phyloP scores from a whole-genome alignment of 1,140 invertebrate species.

The Ditylenchus dipsaci region DNA sequence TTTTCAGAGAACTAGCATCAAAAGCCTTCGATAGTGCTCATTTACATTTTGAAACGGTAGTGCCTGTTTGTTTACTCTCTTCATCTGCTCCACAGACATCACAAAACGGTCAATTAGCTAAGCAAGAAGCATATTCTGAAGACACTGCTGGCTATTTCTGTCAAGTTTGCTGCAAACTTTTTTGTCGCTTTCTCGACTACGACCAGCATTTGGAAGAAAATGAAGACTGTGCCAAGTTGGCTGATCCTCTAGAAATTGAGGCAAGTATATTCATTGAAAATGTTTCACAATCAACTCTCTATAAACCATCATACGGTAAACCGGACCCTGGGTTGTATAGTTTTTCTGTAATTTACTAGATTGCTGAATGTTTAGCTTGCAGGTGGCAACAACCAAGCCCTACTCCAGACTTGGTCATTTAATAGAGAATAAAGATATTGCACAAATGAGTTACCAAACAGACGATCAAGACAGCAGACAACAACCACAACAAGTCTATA shows the following conservation, averaged over 20 bases:
- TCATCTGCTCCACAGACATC: not conserved
- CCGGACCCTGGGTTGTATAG: too few species aligned
- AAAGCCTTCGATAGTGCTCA: not conserved
- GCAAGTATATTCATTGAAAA: not conserved
- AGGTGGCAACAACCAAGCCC: not conserved
- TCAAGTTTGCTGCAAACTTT: not conserved
- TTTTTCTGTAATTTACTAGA: too few species aligned
- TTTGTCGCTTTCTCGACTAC: conserved; percentile 6
- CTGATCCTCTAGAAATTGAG: not conserved
- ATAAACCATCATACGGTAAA: too few species aligned
- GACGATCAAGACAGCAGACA: not conserved
- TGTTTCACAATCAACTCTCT: too few species aligned
- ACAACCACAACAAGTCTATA: too few species aligned
- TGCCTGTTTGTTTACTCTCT: not conserved
- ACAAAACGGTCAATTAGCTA: not conserved
- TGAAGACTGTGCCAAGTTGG: conserved; percentile 5
- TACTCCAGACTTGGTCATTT: conserved; percentile 6
- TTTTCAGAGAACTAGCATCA: not conserved
- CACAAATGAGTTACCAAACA: not conserved
- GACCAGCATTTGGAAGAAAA: conserved; percentile 14
- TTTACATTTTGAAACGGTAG: not conserved
- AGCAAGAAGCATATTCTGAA: not conserved
- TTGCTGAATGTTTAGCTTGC: not conserved
- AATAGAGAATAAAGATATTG: not conserved
- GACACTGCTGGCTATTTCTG: conserved; percentile 3